phyloP scores from a whole-genome alignment of 2,888 invertebrate genomes.

The Tipula vernalis region DNA sequence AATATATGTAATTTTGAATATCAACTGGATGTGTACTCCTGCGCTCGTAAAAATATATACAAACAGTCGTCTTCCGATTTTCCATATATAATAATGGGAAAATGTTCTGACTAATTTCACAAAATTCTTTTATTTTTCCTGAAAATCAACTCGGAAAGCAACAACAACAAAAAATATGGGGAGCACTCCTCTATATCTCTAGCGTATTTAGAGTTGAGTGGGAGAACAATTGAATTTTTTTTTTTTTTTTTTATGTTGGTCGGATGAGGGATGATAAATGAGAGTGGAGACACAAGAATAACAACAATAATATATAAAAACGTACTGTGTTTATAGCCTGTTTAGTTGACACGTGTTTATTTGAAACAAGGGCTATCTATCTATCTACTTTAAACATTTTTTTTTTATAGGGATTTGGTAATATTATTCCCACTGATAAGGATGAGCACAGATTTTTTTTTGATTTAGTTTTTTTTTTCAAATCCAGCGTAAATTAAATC shows the following conservation, averaged over 20 bases:
- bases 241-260: not conserved
- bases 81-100: not conserved
- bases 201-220: not conserved
- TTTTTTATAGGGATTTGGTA: not conserved
- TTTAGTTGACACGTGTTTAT: conserved; percentile 4
- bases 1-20: not conserved
- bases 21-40: not conserved
- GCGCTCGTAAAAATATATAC: not conserved
- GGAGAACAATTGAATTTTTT: not conserved
- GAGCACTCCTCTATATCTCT: not conserved
- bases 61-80: not conserved
- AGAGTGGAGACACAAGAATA: not conserved
- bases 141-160: not conserved
- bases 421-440: not conserved
- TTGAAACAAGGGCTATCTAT: not conserved
- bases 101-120: conserved; percentile 4
- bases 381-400: not conserved
- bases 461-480: not conserved
- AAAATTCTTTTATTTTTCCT: not conserved
- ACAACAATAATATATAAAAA: not conserved
- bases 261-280: not conserved
- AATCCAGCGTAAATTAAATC: not conserved
- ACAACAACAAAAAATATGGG: not conserved
- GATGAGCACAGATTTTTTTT: not conserved
- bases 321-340: not conserved